These are phyloP conservation scores for Enhydra lutris DNA, from an alignment of 2,113 vertebrate species.

Conservation along the genomic window DNA sequence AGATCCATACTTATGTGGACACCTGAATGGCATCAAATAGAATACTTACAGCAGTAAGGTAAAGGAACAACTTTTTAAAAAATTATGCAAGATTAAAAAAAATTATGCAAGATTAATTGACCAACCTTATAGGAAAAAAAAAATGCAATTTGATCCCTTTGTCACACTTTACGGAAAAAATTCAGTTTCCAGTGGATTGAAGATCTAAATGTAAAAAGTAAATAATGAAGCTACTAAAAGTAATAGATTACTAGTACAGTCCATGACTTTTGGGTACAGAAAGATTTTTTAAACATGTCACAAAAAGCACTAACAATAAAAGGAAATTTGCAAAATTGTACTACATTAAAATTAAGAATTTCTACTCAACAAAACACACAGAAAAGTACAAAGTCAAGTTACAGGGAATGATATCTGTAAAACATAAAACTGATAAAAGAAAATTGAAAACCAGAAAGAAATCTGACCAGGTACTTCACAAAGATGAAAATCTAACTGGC, in stretches of 20 bases:
- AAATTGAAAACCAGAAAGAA: not conserved
- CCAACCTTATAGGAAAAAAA: not conserved
- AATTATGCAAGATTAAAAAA: not conserved
- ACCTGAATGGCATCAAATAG: not conserved
- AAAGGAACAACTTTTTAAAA: not conserved
- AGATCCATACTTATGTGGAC: not conserved
- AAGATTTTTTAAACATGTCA: not conserved
- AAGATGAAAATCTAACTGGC: not conserved
- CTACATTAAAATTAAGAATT: not conserved
- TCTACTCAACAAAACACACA: not conserved
- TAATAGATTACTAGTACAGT: not conserved
- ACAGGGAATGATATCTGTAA: not conserved
- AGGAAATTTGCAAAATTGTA: not conserved
- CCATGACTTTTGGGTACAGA: not conserved
- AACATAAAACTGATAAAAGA: not conserved
- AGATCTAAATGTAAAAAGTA: not conserved
- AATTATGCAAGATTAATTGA: not conserved
- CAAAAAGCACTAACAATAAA: not conserved
- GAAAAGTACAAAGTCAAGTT: not conserved
- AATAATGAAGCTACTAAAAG: not conserved
- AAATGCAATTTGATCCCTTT: not conserved
- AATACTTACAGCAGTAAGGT: not conserved
- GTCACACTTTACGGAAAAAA: not conserved
- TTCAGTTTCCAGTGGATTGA: not conserved
- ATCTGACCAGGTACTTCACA: not conserved